These are phyloP conservation scores for Lacerta viridis DNA, from an alignment of 2,797 vertebrate species.

Conservation along the genomic window DNA sequence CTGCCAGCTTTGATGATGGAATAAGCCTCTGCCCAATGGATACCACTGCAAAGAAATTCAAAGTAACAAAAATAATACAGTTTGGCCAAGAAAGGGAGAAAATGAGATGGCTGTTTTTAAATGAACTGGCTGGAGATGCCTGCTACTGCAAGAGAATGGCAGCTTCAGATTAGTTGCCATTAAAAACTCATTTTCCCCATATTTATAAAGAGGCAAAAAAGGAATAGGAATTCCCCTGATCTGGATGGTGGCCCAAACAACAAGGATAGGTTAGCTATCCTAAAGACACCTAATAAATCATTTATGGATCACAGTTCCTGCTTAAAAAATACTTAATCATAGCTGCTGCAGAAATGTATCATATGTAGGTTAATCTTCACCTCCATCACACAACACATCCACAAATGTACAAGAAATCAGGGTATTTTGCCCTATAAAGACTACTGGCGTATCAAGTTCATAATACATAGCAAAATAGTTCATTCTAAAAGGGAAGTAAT, in stretches of 20 bases:
- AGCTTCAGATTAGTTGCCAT: not conserved
- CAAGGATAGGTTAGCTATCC: not conserved
- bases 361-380: not conserved
- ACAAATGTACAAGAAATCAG: slow-evolving; percentile 1
- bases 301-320: not conserved
- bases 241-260: not conserved
- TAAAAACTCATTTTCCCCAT: not conserved
- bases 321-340: slow-evolving; percentile 8
- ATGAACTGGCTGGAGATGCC: slow-evolving; percentile 37
- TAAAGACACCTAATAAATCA: not conserved
- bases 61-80: slow-evolving; percentile 49
- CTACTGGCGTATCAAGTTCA: not conserved
- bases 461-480: slow-evolving; percentile 16
- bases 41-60: slow-evolving; percentile 52
- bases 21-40: not conserved
- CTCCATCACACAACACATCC: not conserved
- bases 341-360: not conserved
- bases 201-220: not conserved
- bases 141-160: not conserved
- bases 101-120: slow-evolving; percentile 48
- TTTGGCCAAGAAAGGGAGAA: slow-evolving; percentile 62
- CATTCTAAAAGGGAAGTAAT: slow-evolving; percentile 29
- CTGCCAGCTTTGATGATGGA: accelerated
- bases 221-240: not conserved
- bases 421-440: not conserved